A percentile compares a stretch with the other conserved stretches of the same genome.
These are phyloP conservation scores for Tachystola acroxantha DNA, from an alignment of 2,888 invertebrate genomes.

Conservation along the genomic window DNA sequence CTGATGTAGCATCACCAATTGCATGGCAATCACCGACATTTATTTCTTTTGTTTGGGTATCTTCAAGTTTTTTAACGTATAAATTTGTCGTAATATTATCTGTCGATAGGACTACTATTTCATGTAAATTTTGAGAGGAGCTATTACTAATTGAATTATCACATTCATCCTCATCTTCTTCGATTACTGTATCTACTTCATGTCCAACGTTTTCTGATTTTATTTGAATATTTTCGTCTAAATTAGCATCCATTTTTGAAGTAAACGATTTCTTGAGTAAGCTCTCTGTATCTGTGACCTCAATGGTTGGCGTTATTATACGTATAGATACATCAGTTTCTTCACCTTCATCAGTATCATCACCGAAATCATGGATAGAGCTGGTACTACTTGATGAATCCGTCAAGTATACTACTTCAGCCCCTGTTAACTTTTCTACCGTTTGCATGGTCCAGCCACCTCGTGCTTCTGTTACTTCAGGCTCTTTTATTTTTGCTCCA, in stretches of 20 bases:
- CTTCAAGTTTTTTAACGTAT: slow-evolving; percentile 46
- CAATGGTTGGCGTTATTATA: slow-evolving; percentile 71
- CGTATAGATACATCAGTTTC: slow-evolving; percentile 68
- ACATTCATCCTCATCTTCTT: slow-evolving; percentile 5
- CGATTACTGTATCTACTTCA: background rate
- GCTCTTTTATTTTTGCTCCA: slow-evolving; percentile 79
- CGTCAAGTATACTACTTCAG: slow-evolving; percentile 84
- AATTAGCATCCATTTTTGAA: too few relatives aligned
- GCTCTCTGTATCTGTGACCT: slow-evolving; percentile 65
- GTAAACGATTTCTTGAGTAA: slow-evolving; percentile 54
- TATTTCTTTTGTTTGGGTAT: slow-evolving; percentile 24
- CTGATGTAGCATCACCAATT: background rate
- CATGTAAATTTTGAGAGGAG: slow-evolving; percentile 28
- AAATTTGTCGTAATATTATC: slow-evolving; percentile 60
- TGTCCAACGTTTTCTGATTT: slow-evolving; percentile 7
- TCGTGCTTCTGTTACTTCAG: slow-evolving; percentile 76
- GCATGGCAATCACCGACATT: slow-evolving; percentile 1
- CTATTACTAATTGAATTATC: slow-evolving; percentile 9
- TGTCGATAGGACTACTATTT: slow-evolving; percentile 59
- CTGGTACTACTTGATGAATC: slow-evolving; percentile 82
- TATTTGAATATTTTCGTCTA: slow-evolving; percentile 14
- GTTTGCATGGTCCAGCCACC: slow-evolving; percentile 73
- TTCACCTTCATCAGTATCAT: slow-evolving; percentile 60
- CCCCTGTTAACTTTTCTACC: slow-evolving; percentile 75
- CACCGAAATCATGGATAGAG: slow-evolving; percentile 74